Percentiles rank a stretch among this genome's conserved stretches.
Conservation (phyloP, 2,113 vertebrate genomes). For the Zeus faber region DNA sequence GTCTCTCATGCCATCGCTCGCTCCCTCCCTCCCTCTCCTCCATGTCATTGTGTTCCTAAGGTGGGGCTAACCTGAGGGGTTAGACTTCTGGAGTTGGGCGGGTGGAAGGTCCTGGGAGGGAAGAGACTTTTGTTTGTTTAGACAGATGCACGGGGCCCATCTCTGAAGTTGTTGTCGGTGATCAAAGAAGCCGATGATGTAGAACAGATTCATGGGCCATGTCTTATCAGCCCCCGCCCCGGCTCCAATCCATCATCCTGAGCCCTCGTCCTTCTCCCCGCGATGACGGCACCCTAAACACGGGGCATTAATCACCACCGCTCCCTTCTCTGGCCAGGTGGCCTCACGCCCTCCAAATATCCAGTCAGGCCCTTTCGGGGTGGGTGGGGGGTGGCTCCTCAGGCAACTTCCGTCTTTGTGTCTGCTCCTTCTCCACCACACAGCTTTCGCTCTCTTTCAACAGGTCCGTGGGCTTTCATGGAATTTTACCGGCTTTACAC, state of each 20-base stretch:
- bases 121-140: slow-evolving; percentile 85
- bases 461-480: slow-evolving; percentile 6
- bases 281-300: slow-evolving; percentile 88
- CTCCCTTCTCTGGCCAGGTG: slow-evolving; percentile 87
- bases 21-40: slow-evolving; percentile 35
- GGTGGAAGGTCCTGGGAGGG: slow-evolving; percentile 42
- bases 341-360: slow-evolving; percentile 85
- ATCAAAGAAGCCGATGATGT: slow-evolving; percentile 93
- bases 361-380: slow-evolving; percentile 45
- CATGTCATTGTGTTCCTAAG: slow-evolving; percentile 37
- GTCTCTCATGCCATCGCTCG: not conserved
- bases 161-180: slow-evolving; percentile 91
- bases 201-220: slow-evolving; percentile 95
- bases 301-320: slow-evolving; percentile 90
- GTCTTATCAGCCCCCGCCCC: slow-evolving; percentile 89
- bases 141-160: slow-evolving; percentile 89
- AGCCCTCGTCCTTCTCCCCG: slow-evolving; percentile 83
- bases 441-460: slow-evolving; percentile 31
- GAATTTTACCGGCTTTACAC: too few species aligned
- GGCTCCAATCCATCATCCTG: slow-evolving; percentile 86
- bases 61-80: slow-evolving; percentile 54
- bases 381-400: slow-evolving; percentile 28
- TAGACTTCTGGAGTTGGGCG: slow-evolving; percentile 22
- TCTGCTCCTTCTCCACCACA: slow-evolving; percentile 20
- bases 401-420: slow-evolving; percentile 20